Evolutionary conservation across 2,888 invertebrate genomes (phyloP).

Genomic region (Eristalis pertinax): DNA sequence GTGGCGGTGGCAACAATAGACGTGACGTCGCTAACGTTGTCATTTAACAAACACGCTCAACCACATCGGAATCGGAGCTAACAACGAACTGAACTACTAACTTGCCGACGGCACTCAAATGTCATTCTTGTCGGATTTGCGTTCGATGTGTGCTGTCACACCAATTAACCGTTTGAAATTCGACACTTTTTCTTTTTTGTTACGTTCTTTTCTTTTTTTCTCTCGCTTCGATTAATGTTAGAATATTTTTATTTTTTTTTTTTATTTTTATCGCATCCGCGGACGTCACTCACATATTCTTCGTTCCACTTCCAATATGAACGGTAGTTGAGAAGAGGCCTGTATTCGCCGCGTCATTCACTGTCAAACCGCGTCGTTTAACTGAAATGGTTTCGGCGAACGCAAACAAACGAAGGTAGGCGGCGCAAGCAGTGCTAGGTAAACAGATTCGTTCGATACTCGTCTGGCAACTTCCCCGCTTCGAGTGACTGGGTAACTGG

Average conservation of each 20-base stretch:
- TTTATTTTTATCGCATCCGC: constrained; percentile 33
- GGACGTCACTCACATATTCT: constrained; percentile 36
- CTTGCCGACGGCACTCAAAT: constrained; percentile 72
- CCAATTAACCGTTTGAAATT: constrained; percentile 42
- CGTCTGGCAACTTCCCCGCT: constrained; percentile 68
- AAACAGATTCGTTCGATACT: constrained; percentile 45
- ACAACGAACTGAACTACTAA: constrained; percentile 37
- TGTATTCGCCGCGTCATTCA: constrained; percentile 74
- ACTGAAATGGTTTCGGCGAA: constrained; percentile 74
- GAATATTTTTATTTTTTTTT: constrained; percentile 10
- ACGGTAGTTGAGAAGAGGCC: constrained; percentile 43
- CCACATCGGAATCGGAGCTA: constrained; percentile 58
- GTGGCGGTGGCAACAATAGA: constrained; percentile 66
- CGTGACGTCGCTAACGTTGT: constrained; percentile 75
- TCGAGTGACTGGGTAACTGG: constrained; percentile 19
- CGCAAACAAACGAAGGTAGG: constrained; percentile 71
- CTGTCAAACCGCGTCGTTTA: constrained; percentile 76
- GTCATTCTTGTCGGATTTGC: constrained; percentile 36
- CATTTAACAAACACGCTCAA: constrained; percentile 69
- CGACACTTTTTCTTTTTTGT: constrained; percentile 20
- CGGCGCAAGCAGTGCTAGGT: constrained; percentile 57
- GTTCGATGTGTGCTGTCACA: background rate
- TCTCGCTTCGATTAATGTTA: background rate
- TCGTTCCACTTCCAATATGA: constrained; percentile 33
- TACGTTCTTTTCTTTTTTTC: background rate